A percentile compares a stretch with the other conserved stretches of the same genome.
Evolutionary conservation across 2,888 invertebrate genomes (phyloP).

Genomic region (Dichetophora obliterata): DNA sequence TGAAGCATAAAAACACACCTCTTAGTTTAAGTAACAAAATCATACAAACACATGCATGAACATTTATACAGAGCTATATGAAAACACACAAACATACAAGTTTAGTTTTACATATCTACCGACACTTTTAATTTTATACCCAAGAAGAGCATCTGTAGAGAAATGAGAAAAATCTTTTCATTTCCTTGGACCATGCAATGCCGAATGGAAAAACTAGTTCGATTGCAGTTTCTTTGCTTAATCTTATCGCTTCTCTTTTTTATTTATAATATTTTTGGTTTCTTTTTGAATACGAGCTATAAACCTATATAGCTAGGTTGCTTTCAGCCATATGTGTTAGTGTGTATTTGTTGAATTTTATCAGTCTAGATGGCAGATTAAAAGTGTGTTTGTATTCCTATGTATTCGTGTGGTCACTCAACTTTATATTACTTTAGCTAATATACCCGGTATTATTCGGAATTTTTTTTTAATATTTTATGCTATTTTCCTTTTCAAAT

Average conservation of each 20-base stretch:
- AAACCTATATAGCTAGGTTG: neutral
- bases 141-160: neutral
- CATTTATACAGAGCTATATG: neutral
- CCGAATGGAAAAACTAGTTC: too few species aligned
- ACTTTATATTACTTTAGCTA: too few species aligned
- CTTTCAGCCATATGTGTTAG: neutral
- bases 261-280: constrained; percentile 11
- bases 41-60: constrained; percentile 21
- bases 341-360: neutral
- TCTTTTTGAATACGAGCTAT: neutral
- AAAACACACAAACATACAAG: constrained; percentile 22
- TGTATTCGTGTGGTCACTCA: neutral
- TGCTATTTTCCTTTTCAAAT: too few species aligned
- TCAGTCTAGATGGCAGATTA: neutral
- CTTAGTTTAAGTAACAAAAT: neutral
- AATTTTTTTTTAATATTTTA: too few species aligned
- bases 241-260: neutral
- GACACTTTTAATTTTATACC: neutral
- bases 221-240: too few species aligned
- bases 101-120: neutral
- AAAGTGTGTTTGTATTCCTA: neutral
- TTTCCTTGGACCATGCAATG: too few species aligned
- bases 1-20: neutral
- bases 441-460: too few species aligned
- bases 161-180: too few species aligned